A percentile compares a stretch with the other conserved stretches of the same genome.
Conservation (phyloP, 2,888 invertebrate species). For the Amblyjoppa fuscipennis region DNA sequence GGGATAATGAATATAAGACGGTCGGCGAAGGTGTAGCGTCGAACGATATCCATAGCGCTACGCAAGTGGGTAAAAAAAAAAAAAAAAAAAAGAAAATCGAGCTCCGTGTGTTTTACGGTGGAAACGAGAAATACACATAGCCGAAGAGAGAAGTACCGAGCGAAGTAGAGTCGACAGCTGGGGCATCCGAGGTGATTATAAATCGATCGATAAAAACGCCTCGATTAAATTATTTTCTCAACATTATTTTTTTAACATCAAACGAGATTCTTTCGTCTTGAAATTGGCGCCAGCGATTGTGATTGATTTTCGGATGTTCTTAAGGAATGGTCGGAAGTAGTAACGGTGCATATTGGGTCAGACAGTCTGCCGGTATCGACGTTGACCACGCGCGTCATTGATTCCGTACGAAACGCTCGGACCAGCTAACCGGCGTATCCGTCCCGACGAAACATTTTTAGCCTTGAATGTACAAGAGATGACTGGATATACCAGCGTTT, state of each 20-base stretch:
- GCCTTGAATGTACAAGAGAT: not conserved
- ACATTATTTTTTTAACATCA: too few relatives aligned
- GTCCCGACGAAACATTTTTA: not conserved
- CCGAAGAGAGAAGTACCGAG: not conserved
- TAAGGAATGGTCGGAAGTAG: not conserved
- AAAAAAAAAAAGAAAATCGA: not conserved
- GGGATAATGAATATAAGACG: conserved; percentile 18
- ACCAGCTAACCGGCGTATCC: not conserved
- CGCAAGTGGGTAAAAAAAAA: not conserved
- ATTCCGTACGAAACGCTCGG: not conserved
- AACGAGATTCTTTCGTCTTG: too few relatives aligned
- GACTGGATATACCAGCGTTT: not conserved
- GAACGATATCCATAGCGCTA: not conserved
- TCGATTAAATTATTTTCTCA: too few relatives aligned
- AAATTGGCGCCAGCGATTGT: too few relatives aligned
- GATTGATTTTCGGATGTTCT: not conserved
- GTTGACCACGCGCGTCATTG: not conserved
- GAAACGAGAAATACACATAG: not conserved
- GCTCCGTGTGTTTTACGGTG: not conserved
- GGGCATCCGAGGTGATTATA: too few relatives aligned
- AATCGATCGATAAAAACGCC: too few relatives aligned
- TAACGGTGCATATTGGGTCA: not conserved
- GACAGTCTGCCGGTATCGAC: not conserved
- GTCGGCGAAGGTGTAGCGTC: not conserved
- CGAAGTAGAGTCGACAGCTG: not conserved